Evolutionary conservation across 1,140 invertebrate genomes (phyloP).

Genomic region (Drosophila suzukii): DNA sequence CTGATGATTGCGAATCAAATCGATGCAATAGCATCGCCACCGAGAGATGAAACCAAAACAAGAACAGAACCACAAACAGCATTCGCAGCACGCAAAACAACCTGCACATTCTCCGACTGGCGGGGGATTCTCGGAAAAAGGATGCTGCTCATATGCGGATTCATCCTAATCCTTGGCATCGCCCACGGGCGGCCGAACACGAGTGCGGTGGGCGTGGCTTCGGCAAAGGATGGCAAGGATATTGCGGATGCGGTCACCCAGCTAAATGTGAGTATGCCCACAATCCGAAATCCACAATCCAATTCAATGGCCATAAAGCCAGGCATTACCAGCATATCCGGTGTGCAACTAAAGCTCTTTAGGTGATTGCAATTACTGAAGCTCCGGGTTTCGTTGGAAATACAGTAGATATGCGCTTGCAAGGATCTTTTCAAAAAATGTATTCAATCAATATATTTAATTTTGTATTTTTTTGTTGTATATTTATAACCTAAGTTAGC

Average conservation of each 20-base stretch:
- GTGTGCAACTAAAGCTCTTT: constrained; percentile 32
- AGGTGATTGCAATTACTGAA: constrained; percentile 36
- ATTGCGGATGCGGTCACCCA: constrained; percentile 45
- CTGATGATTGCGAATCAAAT: constrained; percentile 25
- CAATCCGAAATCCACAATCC: constrained; percentile 17
- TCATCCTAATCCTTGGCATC: constrained; percentile 55
- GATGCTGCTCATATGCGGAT: constrained; percentile 54
- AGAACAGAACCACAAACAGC: constrained; percentile 12
- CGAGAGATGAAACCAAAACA: constrained; percentile 28
- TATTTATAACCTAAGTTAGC: too few species aligned
- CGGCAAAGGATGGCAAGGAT: constrained; percentile 13
- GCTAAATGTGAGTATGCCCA: constrained; percentile 59
- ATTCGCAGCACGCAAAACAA: constrained; percentile 11
- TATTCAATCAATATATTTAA: too few species aligned
- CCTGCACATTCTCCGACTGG: constrained; percentile 19
- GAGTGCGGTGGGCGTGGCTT: constrained; percentile 36
- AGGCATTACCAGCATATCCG: constrained; percentile 13
- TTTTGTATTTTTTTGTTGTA: too few species aligned
- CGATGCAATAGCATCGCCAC: constrained; percentile 31
- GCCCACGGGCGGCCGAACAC: constrained; percentile 74
- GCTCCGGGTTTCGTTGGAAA: neutral
- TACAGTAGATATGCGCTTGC: neutral
- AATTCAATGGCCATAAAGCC: constrained; percentile 23
- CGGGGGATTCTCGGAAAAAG: constrained; percentile 13
- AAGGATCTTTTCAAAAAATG: neutral